These are phyloP conservation scores for Gavia stellata DNA, from an alignment of 2,113 vertebrate species.

Conservation along the genomic window DNA sequence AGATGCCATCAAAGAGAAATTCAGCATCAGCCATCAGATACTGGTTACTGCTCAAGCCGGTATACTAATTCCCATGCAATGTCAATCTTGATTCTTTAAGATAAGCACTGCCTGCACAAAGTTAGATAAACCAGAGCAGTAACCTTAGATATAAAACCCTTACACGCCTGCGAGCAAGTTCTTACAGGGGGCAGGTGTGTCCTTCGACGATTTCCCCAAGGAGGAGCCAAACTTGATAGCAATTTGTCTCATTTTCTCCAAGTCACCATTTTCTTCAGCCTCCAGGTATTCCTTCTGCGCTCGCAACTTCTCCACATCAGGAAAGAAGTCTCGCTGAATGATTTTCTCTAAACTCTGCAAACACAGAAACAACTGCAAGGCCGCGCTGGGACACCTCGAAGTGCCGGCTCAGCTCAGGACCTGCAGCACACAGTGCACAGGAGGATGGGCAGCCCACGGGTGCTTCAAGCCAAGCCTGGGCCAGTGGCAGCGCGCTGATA, in stretches of 20 bases:
- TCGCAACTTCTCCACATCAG: slow-evolving; percentile 90
- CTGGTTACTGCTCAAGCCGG: background rate
- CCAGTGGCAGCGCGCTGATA: background rate
- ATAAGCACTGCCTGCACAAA: background rate
- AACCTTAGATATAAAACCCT: background rate
- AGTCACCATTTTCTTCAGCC: slow-evolving; percentile 91
- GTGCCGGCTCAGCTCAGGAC: background rate
- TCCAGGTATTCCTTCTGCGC: slow-evolving; percentile 95
- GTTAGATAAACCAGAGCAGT: background rate
- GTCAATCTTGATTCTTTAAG: background rate
- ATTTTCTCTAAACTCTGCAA: slow-evolving; percentile 87
- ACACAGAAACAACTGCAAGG: background rate
- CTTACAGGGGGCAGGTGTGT: slow-evolving; percentile 87
- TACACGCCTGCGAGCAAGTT: background rate
- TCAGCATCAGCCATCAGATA: background rate
- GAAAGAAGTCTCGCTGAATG: slow-evolving; percentile 95
- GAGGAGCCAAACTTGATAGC: slow-evolving; percentile 91
- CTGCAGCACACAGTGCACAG: fast-evolving
- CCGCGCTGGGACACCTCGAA: fast-evolving
- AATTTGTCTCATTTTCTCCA: slow-evolving; percentile 93
- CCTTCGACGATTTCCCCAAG: slow-evolving; percentile 80
- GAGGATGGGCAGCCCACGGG: background rate
- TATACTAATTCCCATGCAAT: background rate
- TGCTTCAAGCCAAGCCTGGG: background rate
- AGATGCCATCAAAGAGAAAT: background rate